Base-by-base conservation (phyloP, 2,113 vertebrate genomes). In the Morone saxatilis region DNA sequence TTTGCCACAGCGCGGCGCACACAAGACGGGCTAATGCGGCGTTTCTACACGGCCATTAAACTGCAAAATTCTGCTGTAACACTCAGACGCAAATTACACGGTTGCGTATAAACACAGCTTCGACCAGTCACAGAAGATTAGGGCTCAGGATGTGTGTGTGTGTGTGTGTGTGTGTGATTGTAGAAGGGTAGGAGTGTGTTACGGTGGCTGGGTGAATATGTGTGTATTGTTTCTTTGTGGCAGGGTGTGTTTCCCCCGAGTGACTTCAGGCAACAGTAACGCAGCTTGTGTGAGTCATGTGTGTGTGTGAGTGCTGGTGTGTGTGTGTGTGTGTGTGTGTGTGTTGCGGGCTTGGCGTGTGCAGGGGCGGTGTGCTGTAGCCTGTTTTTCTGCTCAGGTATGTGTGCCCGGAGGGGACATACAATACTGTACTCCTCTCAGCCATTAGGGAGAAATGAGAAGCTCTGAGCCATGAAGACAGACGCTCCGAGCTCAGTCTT, bases 341-440 rank as follows among this genome's bases (percentile, higher is more conserved):
- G 89, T 89, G 79, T 76, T 69, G 78, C 71, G 92, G 91, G 84
- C 84, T 71, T 86, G 91, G 92, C 90, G 94, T 94, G 94, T 92
- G 93, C 90, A 91, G 93, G 92, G 92, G 90, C 88, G 93, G 90
- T 92, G 92, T 90, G 90, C 90, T 86, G 78, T 11, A 93, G 93
- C 93, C 90, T 95, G 95, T 94, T 94, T 88, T 88, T 87, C 91
- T 83, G 91, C 91, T 93, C 93, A 94, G 94, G 94, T 96, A 95
- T 96, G 91, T 88, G 92, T 89, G 90, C 93, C 95, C 88, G 57
- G 87, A 89, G 94, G 95, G 84, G 92, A 95, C 89, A 84, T 65
- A 16, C 91, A 92, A 86, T 81, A 92, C 90, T 85, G 86, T 91
- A 89, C 72, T 88, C 75, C 84, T 85, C 77, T 76, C 78, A 81